Base-by-base conservation (phyloP, 2,113 vertebrate genomes). In the Psittacula cyanocephala region DNA sequence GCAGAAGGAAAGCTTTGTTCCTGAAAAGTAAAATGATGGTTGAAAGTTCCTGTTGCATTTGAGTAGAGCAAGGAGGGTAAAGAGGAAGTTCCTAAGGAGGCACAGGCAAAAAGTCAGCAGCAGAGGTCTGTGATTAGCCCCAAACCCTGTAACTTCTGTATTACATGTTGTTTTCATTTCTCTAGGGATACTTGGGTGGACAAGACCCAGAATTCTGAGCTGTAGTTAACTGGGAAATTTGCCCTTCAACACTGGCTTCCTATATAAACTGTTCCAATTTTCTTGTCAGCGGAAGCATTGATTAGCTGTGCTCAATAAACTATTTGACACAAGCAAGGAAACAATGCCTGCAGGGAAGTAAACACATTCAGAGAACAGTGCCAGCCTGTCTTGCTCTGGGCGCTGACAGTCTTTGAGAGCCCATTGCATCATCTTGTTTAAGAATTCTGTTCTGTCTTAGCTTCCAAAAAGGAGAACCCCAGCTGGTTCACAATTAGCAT, bases 251-350 rank as follows among this genome's bases (percentile, higher is more conserved):
- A 59, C 77, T 83, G 18, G 13, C 65, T 88, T 96, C 87, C 95
- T 88, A 64, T 91, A 88, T 93, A 88, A 97, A 96, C 92, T 90
- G 89, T 80, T 96, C 91, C 91, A 77, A 63, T 95, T 91, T 91
- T 86, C 93, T 95, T 91, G 83, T 96, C 93, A 88, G 85, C 92
- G 91, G 95, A 95, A 97, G 97, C 93, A 91, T 91, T 94, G 84
- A 96, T 97, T 95, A 97, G 94, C 94, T 96, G 87, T 86, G 94
- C 93, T 97, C 95, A 93, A 84, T 96, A 96, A 97, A 93, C 91
- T 94, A 81, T 96, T 94, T 97, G 96, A 97, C 95, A 97, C 90
- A 96, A 96, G 96, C 90, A 96, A 96, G 92, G 92, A 95, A 96
- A 94, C 91, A 86, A 83, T 88, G 86, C 89, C 95, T 75, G 76